phyloP scores from a whole-genome alignment of 2,888 invertebrate species.

The Erebia aethiops region DNA sequence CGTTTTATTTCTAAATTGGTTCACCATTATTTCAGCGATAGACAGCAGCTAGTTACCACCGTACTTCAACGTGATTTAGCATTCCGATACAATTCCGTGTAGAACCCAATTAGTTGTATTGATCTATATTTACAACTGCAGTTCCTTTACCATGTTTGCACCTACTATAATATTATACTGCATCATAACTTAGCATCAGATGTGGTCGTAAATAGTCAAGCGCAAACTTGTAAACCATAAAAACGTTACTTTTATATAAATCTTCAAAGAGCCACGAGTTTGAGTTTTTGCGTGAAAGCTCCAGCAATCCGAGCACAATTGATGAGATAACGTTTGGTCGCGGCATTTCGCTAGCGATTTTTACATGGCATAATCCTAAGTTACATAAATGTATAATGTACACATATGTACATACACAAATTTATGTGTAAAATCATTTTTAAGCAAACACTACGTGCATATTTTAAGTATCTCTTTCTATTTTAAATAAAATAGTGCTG shows the following conservation, averaged over 20 bases:
- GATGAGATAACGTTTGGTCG: too few relatives aligned
- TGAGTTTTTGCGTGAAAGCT: background rate
- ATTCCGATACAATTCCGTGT: conserved; percentile 8
- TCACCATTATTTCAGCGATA: background rate
- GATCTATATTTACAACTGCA: conserved; percentile 17
- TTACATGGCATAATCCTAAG: too few relatives aligned
- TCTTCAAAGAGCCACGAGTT: background rate
- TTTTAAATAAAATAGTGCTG: too few relatives aligned
- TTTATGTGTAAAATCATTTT: too few relatives aligned
- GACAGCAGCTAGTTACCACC: background rate
- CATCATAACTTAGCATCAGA: conserved; percentile 6
- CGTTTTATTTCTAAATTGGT: background rate
- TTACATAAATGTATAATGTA: too few relatives aligned
- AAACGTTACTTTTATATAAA: conserved; percentile 5
- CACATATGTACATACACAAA: too few relatives aligned
- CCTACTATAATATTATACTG: conserved; percentile 9
- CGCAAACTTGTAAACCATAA: conserved; percentile 10
- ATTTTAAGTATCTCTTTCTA: too few relatives aligned
- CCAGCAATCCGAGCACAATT: too few relatives aligned
- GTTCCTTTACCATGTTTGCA: conserved; percentile 11
- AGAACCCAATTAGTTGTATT: conserved; percentile 13
- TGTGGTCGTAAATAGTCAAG: conserved; percentile 1
- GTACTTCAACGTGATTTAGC: background rate
- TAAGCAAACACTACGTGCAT: too few relatives aligned
- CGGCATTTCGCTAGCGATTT: too few relatives aligned